Conservation (phyloP, 2,113 vertebrate genomes). For the Verasper variegatus region DNA sequence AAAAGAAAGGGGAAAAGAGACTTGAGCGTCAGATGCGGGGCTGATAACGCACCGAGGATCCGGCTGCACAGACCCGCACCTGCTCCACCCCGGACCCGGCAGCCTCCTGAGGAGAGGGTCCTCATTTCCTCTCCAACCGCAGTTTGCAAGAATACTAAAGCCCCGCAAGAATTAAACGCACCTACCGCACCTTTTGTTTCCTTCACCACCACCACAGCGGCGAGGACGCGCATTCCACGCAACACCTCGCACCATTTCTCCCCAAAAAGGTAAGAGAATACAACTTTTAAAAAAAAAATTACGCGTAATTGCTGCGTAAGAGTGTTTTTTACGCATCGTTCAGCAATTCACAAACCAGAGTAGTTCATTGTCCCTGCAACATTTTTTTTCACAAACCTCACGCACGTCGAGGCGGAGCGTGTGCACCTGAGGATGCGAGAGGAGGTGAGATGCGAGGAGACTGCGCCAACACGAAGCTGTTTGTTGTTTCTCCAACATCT, state of each 20-base stretch:
- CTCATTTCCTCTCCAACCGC: no score
- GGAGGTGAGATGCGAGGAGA: not conserved
- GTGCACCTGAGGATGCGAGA: constrained; percentile 21
- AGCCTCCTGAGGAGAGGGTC: not conserved
- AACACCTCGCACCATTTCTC: not conserved
- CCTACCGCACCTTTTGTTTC: constrained; percentile 4
- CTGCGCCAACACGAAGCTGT: not conserved
- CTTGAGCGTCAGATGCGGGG: constrained; percentile 47
- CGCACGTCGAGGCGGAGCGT: not conserved
- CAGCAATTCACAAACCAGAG: not conserved
- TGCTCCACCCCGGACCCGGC: not conserved
- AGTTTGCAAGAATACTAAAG: no score
- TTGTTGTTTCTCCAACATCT: not conserved
- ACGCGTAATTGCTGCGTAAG: not conserved
- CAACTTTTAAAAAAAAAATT: no score
- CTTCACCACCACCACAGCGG: not conserved
- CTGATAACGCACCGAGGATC: constrained; percentile 9
- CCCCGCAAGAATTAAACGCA: not conserved
- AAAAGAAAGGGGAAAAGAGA: constrained; percentile 51
- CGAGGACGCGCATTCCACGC: constrained; percentile 2
- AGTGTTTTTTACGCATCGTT: not conserved
- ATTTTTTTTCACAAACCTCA: not conserved
- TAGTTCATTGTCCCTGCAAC: not conserved
- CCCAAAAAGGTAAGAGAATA: constrained; percentile 47
- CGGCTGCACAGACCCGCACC: not conserved